Evolutionary conservation across 1,140 invertebrate species (phyloP).

Genomic region (Diprion similis): DNA sequence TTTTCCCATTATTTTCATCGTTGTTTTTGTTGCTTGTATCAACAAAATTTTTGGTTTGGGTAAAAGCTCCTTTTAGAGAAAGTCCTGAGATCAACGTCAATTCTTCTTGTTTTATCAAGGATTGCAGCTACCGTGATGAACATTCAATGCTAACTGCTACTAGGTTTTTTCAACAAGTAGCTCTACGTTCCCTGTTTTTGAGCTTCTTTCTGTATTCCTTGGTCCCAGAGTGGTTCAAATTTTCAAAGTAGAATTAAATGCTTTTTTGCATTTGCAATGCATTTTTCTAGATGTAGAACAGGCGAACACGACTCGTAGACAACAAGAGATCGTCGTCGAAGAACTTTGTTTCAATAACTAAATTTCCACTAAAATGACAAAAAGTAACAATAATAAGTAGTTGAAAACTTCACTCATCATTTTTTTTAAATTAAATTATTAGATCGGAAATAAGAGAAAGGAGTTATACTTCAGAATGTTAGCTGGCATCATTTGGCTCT

Average conservation of each 20-base stretch:
- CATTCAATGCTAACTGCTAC: neutral
- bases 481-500: constrained; percentile 99
- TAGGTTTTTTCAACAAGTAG: neutral
- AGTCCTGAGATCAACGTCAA: no score
- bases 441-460: neutral
- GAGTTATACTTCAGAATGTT: constrained; percentile 87
- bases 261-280: no score
- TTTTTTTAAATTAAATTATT: neutral
- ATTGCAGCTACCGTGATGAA: neutral
- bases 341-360: constrained; percentile 98
- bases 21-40: no score
- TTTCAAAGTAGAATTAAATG: neutral
- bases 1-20: no score
- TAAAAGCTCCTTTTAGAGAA: no score
- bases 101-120: no score
- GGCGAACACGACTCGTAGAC: constrained; percentile 91
- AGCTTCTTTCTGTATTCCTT: neutral
- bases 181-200: no score
- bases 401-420: constrained; percentile 8
- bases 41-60: no score
- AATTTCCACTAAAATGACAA: constrained; percentile 87
- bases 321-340: constrained; percentile 96
- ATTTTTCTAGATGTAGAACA: constrained; percentile 91
- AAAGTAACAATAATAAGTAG: constrained; percentile 37
- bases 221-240: neutral